Conservation (phyloP, 2,797 vertebrate species). For the Liparis tanakae region DNA sequence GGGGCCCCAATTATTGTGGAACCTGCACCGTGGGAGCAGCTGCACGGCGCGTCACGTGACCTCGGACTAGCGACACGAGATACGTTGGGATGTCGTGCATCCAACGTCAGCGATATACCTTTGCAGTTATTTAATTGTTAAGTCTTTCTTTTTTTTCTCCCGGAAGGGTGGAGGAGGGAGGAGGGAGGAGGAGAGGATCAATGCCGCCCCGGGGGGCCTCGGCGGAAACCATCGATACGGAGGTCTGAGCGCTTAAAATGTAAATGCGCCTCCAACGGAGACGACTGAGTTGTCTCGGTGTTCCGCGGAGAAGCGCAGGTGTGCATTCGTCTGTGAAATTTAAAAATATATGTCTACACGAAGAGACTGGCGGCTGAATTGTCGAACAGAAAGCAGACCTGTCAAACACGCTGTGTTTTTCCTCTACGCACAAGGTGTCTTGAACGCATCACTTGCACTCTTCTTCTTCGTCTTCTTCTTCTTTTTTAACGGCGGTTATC, state of each 20-base stretch:
- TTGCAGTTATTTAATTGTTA: slow-evolving; percentile 35
- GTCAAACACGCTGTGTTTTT: too few relatives aligned
- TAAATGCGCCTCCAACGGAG: slow-evolving; percentile 64
- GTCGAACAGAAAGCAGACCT: not conserved
- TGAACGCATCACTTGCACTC: not conserved
- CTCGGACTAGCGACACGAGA: not conserved
- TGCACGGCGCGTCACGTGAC: slow-evolving; percentile 61
- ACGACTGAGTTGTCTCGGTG: slow-evolving; percentile 41
- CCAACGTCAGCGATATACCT: slow-evolving; percentile 24
- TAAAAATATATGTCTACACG: slow-evolving; percentile 25
- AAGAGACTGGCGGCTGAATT: slow-evolving; percentile 17
- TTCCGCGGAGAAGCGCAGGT: slow-evolving; percentile 24
- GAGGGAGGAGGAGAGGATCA: slow-evolving; percentile 44
- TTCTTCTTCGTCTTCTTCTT: not conserved
- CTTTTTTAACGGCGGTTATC: too few relatives aligned
- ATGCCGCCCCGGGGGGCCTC: slow-evolving; percentile 51
- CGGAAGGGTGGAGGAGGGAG: not conserved
- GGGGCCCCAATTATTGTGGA: slow-evolving; percentile 56
- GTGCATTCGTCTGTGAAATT: slow-evolving; percentile 42
- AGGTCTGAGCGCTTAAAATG: slow-evolving; percentile 70
- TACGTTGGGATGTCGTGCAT: too few relatives aligned
- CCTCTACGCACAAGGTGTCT: not conserved
- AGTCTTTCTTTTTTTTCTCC: too few relatives aligned
- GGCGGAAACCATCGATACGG: slow-evolving; percentile 61
- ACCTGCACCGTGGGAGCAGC: slow-evolving; percentile 52